Conservation (phyloP, 1,140 invertebrate genomes). For the Heliconius nattereri region DNA sequence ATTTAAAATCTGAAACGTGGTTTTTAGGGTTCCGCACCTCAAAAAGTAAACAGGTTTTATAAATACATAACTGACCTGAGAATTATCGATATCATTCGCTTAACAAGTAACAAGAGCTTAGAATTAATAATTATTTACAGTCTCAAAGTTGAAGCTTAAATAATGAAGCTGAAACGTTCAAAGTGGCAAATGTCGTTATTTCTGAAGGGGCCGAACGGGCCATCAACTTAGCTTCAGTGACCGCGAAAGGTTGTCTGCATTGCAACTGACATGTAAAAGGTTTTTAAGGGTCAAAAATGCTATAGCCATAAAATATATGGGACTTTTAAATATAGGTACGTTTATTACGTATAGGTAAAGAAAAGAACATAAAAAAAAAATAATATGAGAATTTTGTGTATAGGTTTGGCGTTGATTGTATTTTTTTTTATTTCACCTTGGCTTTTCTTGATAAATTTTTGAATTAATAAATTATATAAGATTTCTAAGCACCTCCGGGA, state of each 20-base stretch:
- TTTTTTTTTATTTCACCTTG: not conserved
- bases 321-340: not conserved
- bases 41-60: not conserved
- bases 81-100: not conserved
- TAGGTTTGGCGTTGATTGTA: not conserved
- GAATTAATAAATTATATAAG: not conserved
- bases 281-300: slow-evolving; percentile 8
- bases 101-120: not conserved
- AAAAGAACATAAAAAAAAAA: not conserved
- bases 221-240: slow-evolving; percentile 8
- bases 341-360: not conserved
- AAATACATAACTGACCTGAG: not conserved
- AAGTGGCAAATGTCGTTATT: slow-evolving; percentile 13
- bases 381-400: not conserved
- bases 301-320: not conserved
- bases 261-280: slow-evolving; percentile 7
- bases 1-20: too few relatives aligned
- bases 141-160: not conserved
- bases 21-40: too few relatives aligned
- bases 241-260: slow-evolving; percentile 10
- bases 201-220: not conserved
- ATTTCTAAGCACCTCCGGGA: too few relatives aligned
- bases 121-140: not conserved
- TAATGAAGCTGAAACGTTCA: slow-evolving; percentile 4
- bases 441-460: not conserved